These are phyloP conservation scores for Rhea americana DNA, from an alignment of 2,113 vertebrate genomes.

Conservation along the genomic window DNA sequence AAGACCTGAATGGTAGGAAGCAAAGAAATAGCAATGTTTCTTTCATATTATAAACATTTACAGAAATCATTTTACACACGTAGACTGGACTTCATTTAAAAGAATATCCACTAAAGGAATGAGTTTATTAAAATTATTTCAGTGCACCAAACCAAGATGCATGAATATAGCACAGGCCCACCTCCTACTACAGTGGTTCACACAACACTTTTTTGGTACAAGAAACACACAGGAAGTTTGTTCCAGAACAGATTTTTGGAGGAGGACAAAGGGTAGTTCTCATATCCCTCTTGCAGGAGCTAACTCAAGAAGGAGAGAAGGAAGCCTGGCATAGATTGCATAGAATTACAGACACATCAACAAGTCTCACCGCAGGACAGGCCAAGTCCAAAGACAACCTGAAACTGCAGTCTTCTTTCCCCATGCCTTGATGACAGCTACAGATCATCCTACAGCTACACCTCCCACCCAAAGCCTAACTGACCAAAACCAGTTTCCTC, in stretches of 20 bases:
- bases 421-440: not conserved
- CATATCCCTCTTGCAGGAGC: not conserved
- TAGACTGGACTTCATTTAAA: slow-evolving; percentile 71
- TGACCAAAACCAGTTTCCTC: not conserved
- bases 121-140: slow-evolving; percentile 63
- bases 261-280: slow-evolving; percentile 11
- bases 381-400: not conserved
- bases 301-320: not conserved
- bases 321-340: not conserved
- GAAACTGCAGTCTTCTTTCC: not conserved
- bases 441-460: not conserved
- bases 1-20: slow-evolving; percentile 68
- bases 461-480: not conserved
- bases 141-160: slow-evolving; percentile 69
- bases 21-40: slow-evolving; percentile 61
- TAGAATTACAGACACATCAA: not conserved
- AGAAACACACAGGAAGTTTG: not conserved
- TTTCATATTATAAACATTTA: slow-evolving; percentile 57
- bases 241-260: slow-evolving; percentile 36
- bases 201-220: not conserved
- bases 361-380: not conserved
- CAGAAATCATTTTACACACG: slow-evolving; percentile 57
- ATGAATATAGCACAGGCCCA: slow-evolving; percentile 23
- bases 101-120: slow-evolving; percentile 70
- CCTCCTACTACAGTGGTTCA: not conserved